Base-by-base conservation (phyloP, 2,113 vertebrate genomes). In the Leptodactylus fuscus region DNA sequence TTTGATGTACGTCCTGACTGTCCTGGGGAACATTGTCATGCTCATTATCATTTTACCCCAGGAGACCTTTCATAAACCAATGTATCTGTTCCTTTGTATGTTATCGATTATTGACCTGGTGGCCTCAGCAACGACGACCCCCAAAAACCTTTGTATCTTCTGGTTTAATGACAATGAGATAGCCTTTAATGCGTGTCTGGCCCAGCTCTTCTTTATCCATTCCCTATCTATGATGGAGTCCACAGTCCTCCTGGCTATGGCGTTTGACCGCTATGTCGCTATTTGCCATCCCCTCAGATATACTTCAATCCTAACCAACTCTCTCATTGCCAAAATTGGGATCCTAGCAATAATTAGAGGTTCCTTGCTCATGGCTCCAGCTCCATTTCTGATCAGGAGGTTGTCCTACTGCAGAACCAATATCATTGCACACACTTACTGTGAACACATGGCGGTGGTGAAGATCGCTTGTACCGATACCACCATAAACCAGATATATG, bases 231-330 rank as follows among this genome's bases (percentile, higher is more conserved):
- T 77, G 53, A 65, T 87, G 20, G 81, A 84, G 58, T 85, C 81
- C 1, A 71, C 75, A 5, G 36, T 83, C 15, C 58, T 87, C 11
- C 51, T 76, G 46, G 58, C 65, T 22, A 87, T 87, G 86, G 86
- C 86, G 1, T 87, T 81, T 85, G 86, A 87, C 60, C 81, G 86
- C 10, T 87, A 85, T 58, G 69, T 87, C 29, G 85, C 85, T 27
- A 87, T 87, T 55, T 87, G 79, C 41, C 53, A 79, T 49, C 86
- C 86, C 5, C 55, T 87, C 12, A 82, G 81, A 44, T 87, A 87
- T 44, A 77, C 58, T 10, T 38, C 81, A 10, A 79, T 87, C n/a
- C 36, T 87, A 4, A 78, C 73, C 20, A 86, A 58, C 16, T 10
- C 44, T 0, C 29, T 20, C 0, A 86, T 86, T 18, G 49, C 15